Evolutionary conservation across 2,113 vertebrate species (phyloP).

Genomic region (Silurus glanis): DNA sequence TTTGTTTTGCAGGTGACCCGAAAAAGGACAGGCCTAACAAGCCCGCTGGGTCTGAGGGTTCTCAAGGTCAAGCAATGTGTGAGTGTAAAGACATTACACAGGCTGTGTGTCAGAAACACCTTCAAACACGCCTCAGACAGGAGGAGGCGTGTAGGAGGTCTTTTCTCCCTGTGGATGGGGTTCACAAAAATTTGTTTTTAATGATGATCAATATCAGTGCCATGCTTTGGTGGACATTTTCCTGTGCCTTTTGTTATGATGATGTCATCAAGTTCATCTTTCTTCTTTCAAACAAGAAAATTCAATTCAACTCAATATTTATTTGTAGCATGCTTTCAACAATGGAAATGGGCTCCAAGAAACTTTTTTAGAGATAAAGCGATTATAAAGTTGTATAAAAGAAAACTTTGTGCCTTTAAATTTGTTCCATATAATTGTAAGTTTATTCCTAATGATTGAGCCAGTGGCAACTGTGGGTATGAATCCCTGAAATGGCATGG

Average conservation of each 20-base stretch:
- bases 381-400: too few relatives aligned
- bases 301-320: too few relatives aligned
- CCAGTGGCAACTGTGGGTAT: too few relatives aligned
- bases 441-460: too few relatives aligned
- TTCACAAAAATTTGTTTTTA: not conserved
- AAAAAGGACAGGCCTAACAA: conserved; percentile 19
- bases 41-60: not conserved
- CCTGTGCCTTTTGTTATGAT: not conserved
- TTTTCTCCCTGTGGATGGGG: too few relatives aligned
- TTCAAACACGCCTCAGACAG: not conserved
- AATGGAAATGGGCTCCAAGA: too few relatives aligned
- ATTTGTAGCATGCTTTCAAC: too few relatives aligned
- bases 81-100: conserved; percentile 13
- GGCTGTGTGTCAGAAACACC: conserved; percentile 30
- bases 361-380: too few relatives aligned
- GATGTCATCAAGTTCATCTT: not conserved
- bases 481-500: too few relatives aligned
- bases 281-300: not conserved
- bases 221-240: not conserved
- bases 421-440: too few relatives aligned
- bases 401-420: too few relatives aligned
- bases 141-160: not conserved
- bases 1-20: conserved; percentile 1
- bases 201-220: not conserved
- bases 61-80: not conserved